A percentile compares a stretch with the other conserved stretches of the same genome.
Evolutionary conservation across 2,113 vertebrate genomes (phyloP).

Genomic region (Anguilla rostrata): DNA sequence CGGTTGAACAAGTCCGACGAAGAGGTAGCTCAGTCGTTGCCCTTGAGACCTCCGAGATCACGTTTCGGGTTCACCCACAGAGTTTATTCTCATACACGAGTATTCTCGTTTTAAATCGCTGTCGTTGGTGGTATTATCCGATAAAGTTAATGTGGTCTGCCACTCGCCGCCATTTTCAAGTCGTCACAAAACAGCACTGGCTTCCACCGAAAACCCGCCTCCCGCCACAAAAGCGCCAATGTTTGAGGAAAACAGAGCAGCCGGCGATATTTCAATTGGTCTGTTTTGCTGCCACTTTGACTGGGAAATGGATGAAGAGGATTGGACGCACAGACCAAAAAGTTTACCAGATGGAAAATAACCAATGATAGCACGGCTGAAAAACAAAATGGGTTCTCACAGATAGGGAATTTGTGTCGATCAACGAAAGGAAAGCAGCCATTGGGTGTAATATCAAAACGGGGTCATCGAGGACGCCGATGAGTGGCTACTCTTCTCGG

Average conservation of each 20-base stretch:
- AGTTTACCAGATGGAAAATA: not conserved
- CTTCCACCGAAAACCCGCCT: constrained; percentile 48
- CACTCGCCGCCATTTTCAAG: constrained; percentile 83
- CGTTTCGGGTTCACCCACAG: not conserved
- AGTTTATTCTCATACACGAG: constrained; percentile 26
- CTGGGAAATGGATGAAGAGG: not conserved
- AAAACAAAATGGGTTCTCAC: constrained; percentile 5
- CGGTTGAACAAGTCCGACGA: not conserved
- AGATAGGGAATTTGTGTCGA: not conserved
- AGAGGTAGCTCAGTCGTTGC: constrained; percentile 4
- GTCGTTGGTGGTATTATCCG: constrained; percentile 37
- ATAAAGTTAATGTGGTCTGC: constrained; percentile 55
- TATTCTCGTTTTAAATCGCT: constrained; percentile 30
- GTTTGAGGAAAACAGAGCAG: not conserved
- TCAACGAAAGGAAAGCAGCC: not conserved
- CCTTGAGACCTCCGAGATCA: not conserved
- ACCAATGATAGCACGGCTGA: constrained; percentile 4
- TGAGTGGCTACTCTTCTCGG: not conserved
- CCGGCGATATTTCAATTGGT: constrained; percentile 39
- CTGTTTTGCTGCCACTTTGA: constrained; percentile 37
- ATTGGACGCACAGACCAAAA: constrained; percentile 16
- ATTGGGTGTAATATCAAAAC: constrained; percentile 16
- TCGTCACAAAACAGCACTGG: constrained; percentile 67
- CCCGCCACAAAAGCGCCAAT: constrained; percentile 46
- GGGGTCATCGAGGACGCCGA: constrained; percentile 23